Base-by-base conservation (phyloP, 2,797 vertebrate genomes). In the Syngnathus rostellatus region DNA sequence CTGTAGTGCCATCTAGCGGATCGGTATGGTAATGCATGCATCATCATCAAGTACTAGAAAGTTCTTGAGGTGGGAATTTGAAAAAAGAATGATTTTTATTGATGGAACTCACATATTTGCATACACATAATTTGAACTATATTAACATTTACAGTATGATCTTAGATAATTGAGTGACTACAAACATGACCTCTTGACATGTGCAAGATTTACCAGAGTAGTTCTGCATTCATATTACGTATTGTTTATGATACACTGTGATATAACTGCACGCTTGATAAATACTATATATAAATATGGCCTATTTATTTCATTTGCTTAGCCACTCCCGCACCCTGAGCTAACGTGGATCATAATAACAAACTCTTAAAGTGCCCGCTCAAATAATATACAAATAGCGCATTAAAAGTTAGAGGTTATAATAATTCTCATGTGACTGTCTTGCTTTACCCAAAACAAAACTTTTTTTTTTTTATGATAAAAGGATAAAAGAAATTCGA, bases 111-210 rank as follows among this genome's bases (percentile, higher is more conserved):
- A 85, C 87, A 78, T 86, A 86, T 81, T 75, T 86, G 81, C 85
- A 83, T 83, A 88, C 86, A 87, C 85, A 86, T 85, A 84, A 76
- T 87, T 82, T 83, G 77, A 86, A 87, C 87, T 86, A 90, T 87
- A 85, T 79, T 62, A 85, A 89, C 86, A 87, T 88, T 82, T 87
- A 45, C 1, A 45, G 12, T 14, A 90, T 78, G 75, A 83, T 84
- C 72, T 73, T 87, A 85, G 77, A 84, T 87, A 87, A 62, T 62
- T 45, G 74, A 84, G 74, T 87, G 81, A 89, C 87, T 91, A 91
- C 81, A 92, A 92, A 92, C 88, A 88, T 88, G 81, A 82, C 83
- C 71, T 86, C 85, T 86, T 84, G 31, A 31, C 83, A 79, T 86
- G 81, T 84, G 81, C 79, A 82, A 79, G 75, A 78, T 68, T 71